These are phyloP conservation scores for Neoseiulus cucumeris DNA, from an alignment of 1,140 invertebrate genomes.

Conservation along the genomic window DNA sequence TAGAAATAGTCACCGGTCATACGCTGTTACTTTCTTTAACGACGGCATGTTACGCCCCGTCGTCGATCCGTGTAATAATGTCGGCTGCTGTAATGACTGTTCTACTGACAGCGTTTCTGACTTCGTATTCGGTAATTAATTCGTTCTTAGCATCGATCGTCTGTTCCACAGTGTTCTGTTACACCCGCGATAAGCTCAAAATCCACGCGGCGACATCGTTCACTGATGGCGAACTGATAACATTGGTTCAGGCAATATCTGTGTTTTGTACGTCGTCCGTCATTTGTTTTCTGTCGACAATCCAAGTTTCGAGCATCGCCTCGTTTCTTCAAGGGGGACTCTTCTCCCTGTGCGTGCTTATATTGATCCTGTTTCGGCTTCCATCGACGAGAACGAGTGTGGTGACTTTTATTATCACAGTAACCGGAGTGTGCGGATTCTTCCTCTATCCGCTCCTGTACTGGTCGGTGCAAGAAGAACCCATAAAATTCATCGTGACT, in stretches of 20 bases:
- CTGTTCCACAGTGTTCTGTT: slow-evolving; percentile 1
- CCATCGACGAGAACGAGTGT: not conserved
- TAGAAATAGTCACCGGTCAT: not conserved
- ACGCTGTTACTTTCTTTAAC: not conserved
- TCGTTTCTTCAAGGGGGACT: not conserved
- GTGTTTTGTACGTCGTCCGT: not conserved
- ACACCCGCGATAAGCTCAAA: not conserved
- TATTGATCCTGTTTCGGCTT: not conserved
- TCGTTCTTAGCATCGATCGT: not conserved
- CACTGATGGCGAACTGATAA: slow-evolving; percentile 1
- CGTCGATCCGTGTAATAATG: not conserved
- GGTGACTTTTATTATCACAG: not conserved
- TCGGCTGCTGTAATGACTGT: not conserved
- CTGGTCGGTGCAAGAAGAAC: not conserved
- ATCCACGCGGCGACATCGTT: slow-evolving; percentile 4
- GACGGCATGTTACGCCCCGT: not conserved
- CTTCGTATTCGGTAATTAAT: slow-evolving; percentile 1
- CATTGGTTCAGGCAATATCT: not conserved
- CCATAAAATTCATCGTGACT: not conserved
- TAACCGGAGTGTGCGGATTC: not conserved
- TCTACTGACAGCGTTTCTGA: not conserved
- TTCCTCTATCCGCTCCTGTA: slow-evolving; percentile 4
- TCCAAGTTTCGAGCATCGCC: not conserved
- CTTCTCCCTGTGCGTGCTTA: not conserved
- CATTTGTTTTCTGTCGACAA: not conserved